Evolutionary conservation across 37 sponge, comb jelly and placozoan species (phyloP).

Genomic region (Corticium candelabrum): DNA sequence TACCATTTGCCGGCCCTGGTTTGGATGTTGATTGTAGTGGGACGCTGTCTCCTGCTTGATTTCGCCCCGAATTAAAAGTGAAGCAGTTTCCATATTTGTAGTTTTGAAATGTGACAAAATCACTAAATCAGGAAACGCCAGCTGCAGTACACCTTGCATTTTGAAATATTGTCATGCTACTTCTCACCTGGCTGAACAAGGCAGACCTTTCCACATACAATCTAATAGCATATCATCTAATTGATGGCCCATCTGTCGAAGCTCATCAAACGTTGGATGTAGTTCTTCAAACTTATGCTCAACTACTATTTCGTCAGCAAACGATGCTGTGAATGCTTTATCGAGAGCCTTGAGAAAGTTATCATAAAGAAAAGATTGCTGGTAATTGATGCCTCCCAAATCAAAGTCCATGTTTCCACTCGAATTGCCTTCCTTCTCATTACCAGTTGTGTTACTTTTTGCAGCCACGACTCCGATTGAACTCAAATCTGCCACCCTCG

Average conservation of each 20-base stretch:
- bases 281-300: background rate
- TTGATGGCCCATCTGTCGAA: background rate
- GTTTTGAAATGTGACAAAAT: background rate
- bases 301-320: background rate
- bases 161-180: background rate
- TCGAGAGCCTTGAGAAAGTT: background rate
- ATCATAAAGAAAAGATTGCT: background rate
- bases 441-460: background rate
- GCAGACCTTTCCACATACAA: background rate
- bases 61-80: constrained; percentile 2
- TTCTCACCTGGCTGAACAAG: background rate
- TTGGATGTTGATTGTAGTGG: background rate
- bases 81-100: background rate
- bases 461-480: background rate
- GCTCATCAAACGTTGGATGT: constrained; percentile 2
- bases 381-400: background rate
- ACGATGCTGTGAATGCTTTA: background rate
- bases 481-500: too few species aligned
- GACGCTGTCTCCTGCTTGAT: background rate
- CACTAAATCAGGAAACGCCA: background rate
- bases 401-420: background rate
- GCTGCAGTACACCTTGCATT: background rate
- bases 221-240: background rate
- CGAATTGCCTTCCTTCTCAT: background rate
- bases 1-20: background rate